Base-by-base conservation (phyloP, 2,888 invertebrate species). In the Drosophila picticornis region DNA sequence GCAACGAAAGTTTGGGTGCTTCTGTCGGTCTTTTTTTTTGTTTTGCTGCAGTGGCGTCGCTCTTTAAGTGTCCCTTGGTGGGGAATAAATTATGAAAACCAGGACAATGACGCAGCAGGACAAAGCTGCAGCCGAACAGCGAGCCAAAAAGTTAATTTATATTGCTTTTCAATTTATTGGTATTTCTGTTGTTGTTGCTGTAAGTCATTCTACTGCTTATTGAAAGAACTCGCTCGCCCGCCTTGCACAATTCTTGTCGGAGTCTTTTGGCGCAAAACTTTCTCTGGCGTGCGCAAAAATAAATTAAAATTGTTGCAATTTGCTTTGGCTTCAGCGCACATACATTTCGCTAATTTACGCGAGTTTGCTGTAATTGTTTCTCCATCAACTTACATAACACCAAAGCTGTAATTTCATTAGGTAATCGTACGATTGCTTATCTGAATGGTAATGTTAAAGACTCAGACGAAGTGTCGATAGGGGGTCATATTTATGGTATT, bases 121-220 rank as follows among this genome's bases (percentile, higher is more conserved):
- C 67, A 58, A 61, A 51, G 55, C 43, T 51, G 55, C 55, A 60
- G 55, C 16, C 46, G 31, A 61, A 50, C 56, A 57, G 56, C 63
- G 73, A 70, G 77, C 69, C 84, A 86, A 86, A 85, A 85, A 88
- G 85, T 85, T 85, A 85, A 85, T 85, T 85, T 88, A 86, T 85
- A 88, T 88, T 84, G 80, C 84, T 75, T 80, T 85, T 86, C 88
- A 85, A 85, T 88, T 88, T 85, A 85, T 85, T 88, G 85, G 76
- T 74, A 82, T 86, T 88, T 83, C 71, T 48, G 38, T 29, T 29
- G 50, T 57, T 67, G 57, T 36, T 67, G 63, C 56, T 56, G 48
- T 57, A 16, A 34, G 46, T 16, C 46, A 46, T 46, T 46, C 52
- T 40, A 61, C 63, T 29, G 59, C 75, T 68, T 77, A 83, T 85